Evolutionary conservation across 2,113 vertebrate species (phyloP).

Genomic region (Hippocampus mohnikei): DNA sequence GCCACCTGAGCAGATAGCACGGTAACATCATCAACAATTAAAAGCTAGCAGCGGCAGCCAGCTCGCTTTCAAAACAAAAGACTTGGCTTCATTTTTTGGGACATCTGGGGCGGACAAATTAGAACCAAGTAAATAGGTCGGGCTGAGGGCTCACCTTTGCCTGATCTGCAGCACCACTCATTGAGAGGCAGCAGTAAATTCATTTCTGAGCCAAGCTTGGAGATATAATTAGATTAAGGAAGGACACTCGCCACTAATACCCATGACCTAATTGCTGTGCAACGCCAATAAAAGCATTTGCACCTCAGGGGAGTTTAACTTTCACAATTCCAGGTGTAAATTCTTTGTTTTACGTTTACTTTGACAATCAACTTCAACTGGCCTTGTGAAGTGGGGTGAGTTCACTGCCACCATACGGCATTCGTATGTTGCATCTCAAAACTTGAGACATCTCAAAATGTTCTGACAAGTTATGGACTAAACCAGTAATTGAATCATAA

Average conservation of each 20-base stretch:
- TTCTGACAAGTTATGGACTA: too few species aligned
- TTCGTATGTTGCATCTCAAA: too few species aligned
- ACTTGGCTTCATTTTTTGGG: not conserved
- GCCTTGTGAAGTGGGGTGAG: too few species aligned
- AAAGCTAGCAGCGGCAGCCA: not conserved
- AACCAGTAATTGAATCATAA: too few species aligned
- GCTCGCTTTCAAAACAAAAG: slow-evolving; percentile 27
- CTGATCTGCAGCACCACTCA: not conserved
- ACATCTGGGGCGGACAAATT: not conserved
- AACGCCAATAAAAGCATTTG: not conserved
- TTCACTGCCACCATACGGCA: too few species aligned
- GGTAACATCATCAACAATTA: not conserved
- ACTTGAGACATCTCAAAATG: too few species aligned
- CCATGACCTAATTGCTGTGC: slow-evolving; percentile 36
- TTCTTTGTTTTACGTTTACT: too few species aligned
- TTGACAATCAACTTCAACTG: too few species aligned
- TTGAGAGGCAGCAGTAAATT: slow-evolving; percentile 3
- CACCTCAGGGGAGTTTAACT: slow-evolving; percentile 10
- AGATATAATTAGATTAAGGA: slow-evolving; percentile 28
- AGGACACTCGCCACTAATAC: slow-evolving; percentile 24
- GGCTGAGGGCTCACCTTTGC: slow-evolving; percentile 2
- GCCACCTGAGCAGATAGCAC: slow-evolving; percentile 34
- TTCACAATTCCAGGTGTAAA: not conserved
- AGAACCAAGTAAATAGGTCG: not conserved
- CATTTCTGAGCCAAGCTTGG: slow-evolving; percentile 4